These are phyloP conservation scores for Pollimyrus isidori DNA, from an alignment of 2,113 vertebrate species.

Conservation along the genomic window DNA sequence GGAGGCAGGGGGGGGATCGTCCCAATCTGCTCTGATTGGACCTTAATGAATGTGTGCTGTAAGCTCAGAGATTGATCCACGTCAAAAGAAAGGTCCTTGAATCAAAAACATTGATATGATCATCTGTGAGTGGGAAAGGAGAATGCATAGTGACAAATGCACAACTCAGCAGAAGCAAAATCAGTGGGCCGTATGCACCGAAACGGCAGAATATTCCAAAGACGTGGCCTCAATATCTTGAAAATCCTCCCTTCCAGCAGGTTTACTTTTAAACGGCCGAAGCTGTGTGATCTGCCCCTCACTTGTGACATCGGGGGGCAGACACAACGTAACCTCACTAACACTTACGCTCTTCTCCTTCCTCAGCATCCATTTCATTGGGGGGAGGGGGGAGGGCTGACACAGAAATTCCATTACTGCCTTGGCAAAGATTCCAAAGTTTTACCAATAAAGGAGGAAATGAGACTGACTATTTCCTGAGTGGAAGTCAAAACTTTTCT, in stretches of 20 bases:
- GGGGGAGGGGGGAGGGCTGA: slow-evolving; percentile 28
- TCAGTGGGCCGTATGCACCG: neutral
- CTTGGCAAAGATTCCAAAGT: slow-evolving; percentile 32
- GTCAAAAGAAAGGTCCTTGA: neutral
- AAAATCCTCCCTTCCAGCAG: neutral
- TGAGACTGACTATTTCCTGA: slow-evolving; percentile 55
- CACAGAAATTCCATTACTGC: slow-evolving; percentile 49
- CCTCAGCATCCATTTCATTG: slow-evolving; percentile 29
- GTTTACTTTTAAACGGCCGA: neutral
- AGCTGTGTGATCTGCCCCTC: neutral
- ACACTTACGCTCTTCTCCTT: slow-evolving; percentile 32
- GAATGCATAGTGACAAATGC: neutral
- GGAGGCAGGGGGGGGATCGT: neutral
- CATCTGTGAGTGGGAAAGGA: neutral
- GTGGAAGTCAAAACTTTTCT: slow-evolving; percentile 45
- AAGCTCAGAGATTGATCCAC: neutral
- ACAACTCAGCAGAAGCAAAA: neutral
- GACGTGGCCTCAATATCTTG: neutral
- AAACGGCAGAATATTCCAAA: neutral
- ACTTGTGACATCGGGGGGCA: neutral
- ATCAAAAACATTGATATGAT: neutral
- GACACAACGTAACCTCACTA: neutral
- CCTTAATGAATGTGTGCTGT: neutral
- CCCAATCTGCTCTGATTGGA: neutral
- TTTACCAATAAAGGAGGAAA: slow-evolving; percentile 41